Base-by-base conservation (phyloP, 2,797 vertebrate species). In the Liasis olivaceus region DNA sequence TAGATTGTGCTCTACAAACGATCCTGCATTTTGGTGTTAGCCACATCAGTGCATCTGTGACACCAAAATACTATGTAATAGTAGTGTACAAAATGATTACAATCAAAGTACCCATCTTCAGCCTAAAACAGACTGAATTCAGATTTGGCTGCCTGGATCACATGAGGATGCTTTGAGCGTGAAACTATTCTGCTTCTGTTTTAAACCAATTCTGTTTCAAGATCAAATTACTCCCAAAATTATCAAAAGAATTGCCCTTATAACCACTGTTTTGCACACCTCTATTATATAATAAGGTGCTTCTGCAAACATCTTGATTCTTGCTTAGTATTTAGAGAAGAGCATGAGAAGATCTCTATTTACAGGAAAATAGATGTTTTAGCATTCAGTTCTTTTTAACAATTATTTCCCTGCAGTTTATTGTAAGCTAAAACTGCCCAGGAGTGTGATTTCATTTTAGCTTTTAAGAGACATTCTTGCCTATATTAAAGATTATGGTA, bases 401-500 rank as follows among this genome's bases (percentile, higher is more conserved):
- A 66, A 86, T 13, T 66, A 24, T 86, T 86, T 63, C 22, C n/a
- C 4, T 36, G 47, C 22, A 66, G 51, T 7, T 0, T 54, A 14
- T 91, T 91, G 6, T 26, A 90, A 84, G 24, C 72, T 85, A 59
- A 62, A 84, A n/a, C 15, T 51, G 15, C 26, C 15, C 36, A 22
- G 2, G 59, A 90, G 36, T 60, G 69, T 22, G 1, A 63, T 84
- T 47, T 85, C 59, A 63, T 84, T 60, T 90, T 58, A 90, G 17
- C 1, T 84, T 84, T 84, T 51, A 90, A 90, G 36, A 85, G 15
- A 3, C 72, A 85, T 28, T 84, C 72, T 54, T 90, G 14, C 42
- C 26, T 90, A 85, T 90, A 85, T 85, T 90, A 63, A 90, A 85
- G 20, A 28, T 89, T 77, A 89, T 58, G 31, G 54, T 77, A 58